phyloP scores from a whole-genome alignment of 2,113 vertebrate species.

The Chaetodon auriga region DNA sequence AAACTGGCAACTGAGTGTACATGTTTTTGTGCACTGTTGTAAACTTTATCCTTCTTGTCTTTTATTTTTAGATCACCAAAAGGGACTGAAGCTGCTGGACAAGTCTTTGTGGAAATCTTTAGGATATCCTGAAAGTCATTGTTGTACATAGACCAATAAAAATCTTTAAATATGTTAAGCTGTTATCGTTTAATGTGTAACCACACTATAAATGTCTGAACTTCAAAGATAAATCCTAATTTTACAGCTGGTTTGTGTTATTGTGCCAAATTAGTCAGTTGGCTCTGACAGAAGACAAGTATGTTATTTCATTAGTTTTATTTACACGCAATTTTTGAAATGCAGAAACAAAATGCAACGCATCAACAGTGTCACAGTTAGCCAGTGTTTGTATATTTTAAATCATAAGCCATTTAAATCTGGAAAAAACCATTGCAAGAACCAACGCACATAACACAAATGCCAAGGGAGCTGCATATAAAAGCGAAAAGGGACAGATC shows the following conservation, averaged over 20 bases:
- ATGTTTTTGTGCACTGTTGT: background rate
- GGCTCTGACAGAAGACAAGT: conserved; percentile 9
- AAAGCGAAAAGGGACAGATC: conserved; percentile 65
- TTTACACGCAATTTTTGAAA: conserved; percentile 84
- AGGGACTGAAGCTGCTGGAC: conserved; percentile 3
- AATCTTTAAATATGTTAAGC: conserved; percentile 28
- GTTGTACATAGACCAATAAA: conserved; percentile 82
- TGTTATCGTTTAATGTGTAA: background rate
- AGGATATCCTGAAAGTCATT: conserved; percentile 30
- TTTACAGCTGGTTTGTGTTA: background rate
- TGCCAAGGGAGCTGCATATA: conserved; percentile 58
- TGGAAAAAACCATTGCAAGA: conserved; percentile 60
- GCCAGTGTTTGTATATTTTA: conserved; percentile 81
- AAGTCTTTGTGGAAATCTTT: conserved; percentile 22
- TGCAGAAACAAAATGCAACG: conserved; percentile 79
- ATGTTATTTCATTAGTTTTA: conserved; percentile 77
- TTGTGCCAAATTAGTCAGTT: background rate
- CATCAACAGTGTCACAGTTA: conserved; percentile 84
- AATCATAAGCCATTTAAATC: conserved; percentile 74
- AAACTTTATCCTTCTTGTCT: background rate
- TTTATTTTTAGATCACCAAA: conserved; percentile 25
- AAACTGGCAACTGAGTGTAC: background rate
- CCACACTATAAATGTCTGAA: no score
- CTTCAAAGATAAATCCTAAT: no score
- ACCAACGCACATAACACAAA: conserved; percentile 70